Percentiles rank a stretch among this genome's conserved stretches.
Evolutionary conservation across 2,888 invertebrate species (phyloP).

Genomic region (Cataglyphis livida): DNA sequence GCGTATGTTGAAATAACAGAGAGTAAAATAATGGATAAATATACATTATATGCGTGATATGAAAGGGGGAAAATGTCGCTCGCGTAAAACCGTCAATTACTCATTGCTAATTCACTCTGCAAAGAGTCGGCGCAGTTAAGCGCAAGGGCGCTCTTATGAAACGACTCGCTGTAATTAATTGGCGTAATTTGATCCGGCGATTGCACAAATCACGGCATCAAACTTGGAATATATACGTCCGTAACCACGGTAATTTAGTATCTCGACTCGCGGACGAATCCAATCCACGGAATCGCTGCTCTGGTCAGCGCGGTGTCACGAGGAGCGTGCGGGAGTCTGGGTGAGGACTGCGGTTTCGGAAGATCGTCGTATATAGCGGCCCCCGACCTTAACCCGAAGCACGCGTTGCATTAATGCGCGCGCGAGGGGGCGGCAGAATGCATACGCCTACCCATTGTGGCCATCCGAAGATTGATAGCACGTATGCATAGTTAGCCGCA

Average conservation of each 20-base stretch:
- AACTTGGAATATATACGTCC: slow-evolving; percentile 1
- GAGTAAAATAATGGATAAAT: slow-evolving; percentile 17
- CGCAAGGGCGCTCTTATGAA: background rate
- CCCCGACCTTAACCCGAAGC: slow-evolving; percentile 76
- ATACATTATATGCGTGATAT: background rate
- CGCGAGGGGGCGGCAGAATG: slow-evolving; percentile 61
- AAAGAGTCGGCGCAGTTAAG: slow-evolving; percentile 5
- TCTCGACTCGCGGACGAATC: slow-evolving; percentile 39
- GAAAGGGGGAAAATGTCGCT: background rate
- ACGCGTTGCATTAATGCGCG: slow-evolving; percentile 78
- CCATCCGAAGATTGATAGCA: slow-evolving; percentile 68
- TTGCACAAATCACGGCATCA: slow-evolving; percentile 19
- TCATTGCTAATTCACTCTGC: background rate
- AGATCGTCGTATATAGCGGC: slow-evolving; percentile 67
- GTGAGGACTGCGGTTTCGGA: slow-evolving; percentile 73
- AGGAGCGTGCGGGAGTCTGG: slow-evolving; percentile 68
- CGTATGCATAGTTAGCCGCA: slow-evolving; percentile 44
- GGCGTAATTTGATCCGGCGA: slow-evolving; percentile 10
- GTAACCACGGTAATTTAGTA: slow-evolving; percentile 39
- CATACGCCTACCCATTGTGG: slow-evolving; percentile 71
- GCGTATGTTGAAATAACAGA: background rate
- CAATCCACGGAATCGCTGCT: slow-evolving; percentile 51
- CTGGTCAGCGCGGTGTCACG: slow-evolving; percentile 59
- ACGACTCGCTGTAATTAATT: slow-evolving; percentile 34
- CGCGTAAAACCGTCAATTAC: slow-evolving; percentile 1